Conservation (phyloP, 2,797 vertebrate species). For the Eleutherodactylus coqui region DNA sequence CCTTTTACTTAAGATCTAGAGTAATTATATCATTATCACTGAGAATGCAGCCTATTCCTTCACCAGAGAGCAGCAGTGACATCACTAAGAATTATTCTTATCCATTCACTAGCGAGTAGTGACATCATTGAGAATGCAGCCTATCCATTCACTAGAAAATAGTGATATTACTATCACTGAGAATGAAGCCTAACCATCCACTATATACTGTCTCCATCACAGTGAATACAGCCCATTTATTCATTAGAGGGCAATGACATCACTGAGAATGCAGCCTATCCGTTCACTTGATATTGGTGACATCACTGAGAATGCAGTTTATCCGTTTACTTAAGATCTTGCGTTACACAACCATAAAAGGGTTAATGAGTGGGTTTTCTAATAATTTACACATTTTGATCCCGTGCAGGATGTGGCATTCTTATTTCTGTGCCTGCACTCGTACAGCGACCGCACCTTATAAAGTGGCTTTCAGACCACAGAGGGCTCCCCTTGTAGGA, state of each 20-base stretch:
- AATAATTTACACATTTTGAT: neutral
- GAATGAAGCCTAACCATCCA: neutral
- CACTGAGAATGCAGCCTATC: conserved; percentile 16
- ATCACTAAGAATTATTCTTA: neutral
- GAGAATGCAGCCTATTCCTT: conserved; percentile 8
- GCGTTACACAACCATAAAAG: neutral
- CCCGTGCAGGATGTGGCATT: neutral
- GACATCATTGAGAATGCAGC: conserved; percentile 7
- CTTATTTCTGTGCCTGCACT: neutral
- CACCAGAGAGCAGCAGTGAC: conserved; percentile 1
- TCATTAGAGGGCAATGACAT: neutral
- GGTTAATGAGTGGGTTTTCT: neutral
- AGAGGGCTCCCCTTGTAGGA: neutral
- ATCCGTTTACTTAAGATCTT: neutral
- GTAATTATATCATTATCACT: conserved; percentile 12
- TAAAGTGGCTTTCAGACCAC: neutral
- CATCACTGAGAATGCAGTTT: neutral
- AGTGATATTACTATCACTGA: neutral
- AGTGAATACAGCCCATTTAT: neutral
- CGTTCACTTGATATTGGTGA: neutral
- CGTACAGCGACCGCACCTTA: neutral
- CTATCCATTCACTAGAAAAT: neutral
- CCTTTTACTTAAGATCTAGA: too few species aligned
- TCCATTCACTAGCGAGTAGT: conserved; percentile 1
- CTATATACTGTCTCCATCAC: neutral